Percentiles rank a stretch among this genome's conserved stretches.
phyloP scores from a whole-genome alignment of 2,113 vertebrate genomes.

The Desmodus rotundus region DNA sequence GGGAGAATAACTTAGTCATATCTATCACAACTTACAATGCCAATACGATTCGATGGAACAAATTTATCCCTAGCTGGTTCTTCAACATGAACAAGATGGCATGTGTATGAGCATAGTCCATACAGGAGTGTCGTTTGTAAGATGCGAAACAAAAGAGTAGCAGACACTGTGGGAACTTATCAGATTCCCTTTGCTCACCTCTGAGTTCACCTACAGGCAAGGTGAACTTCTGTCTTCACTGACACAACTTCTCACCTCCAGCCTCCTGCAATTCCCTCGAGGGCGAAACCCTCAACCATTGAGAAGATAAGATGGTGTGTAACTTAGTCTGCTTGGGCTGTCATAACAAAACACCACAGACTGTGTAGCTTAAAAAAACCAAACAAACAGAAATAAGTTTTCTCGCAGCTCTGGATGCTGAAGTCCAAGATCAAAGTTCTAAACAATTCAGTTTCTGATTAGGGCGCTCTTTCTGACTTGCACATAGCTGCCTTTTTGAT shows the following conservation, averaged over 20 bases:
- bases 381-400: not conserved
- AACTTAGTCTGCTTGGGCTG: not conserved
- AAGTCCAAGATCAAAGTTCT: not conserved
- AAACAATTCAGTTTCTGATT: not conserved
- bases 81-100: not conserved
- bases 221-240: not conserved
- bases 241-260: not conserved
- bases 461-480: not conserved
- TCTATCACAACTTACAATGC: not conserved
- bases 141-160: not conserved
- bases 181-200: not conserved
- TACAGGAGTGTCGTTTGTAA: not conserved
- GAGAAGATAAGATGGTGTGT: not conserved
- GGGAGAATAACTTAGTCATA: not conserved
- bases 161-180: not conserved
- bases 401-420: not conserved
- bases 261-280: not conserved
- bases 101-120: not conserved
- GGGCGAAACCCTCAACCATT: not conserved
- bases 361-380: not conserved
- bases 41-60: not conserved
- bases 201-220: not conserved
- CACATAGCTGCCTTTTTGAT: not conserved
- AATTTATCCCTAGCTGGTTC: not conserved
- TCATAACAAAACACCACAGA: not conserved